A percentile compares a stretch with the other conserved stretches of the same genome.
phyloP scores from a whole-genome alignment of 64 coral and sea anemone genomes.

The Anthopleura sola region DNA sequence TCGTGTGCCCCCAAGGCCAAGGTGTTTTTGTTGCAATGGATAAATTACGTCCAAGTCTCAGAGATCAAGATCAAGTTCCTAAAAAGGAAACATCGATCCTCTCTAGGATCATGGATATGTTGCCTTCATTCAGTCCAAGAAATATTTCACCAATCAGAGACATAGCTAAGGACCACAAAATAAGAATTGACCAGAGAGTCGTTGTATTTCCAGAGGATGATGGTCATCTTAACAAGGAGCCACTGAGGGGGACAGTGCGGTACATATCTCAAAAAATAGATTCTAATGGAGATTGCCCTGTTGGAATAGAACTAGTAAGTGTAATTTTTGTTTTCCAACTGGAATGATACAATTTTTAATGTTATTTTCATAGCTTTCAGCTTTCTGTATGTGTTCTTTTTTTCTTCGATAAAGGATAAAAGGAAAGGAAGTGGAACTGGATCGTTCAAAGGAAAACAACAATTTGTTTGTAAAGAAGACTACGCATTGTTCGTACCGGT shows the following conservation, averaged over 20 bases:
- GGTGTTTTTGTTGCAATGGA: slow-evolving; percentile 74
- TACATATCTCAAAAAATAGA: slow-evolving; percentile 18
- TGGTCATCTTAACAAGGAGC: neutral
- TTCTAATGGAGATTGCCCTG: neutral
- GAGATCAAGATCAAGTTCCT: neutral
- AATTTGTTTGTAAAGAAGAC: slow-evolving; percentile 46
- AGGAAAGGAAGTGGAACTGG: slow-evolving; percentile 41
- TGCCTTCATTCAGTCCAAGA: neutral
- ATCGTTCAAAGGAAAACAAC: neutral
- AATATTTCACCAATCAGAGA: neutral
- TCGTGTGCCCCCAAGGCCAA: slow-evolving; percentile 25
- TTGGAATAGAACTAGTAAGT: slow-evolving; percentile 49
- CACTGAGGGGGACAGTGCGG: slow-evolving; percentile 26
- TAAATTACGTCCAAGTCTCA: slow-evolving; percentile 33
- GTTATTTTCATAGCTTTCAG: too few relatives aligned
- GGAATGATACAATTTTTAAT: too few relatives aligned
- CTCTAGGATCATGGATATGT: neutral
- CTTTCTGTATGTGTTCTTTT: too few relatives aligned
- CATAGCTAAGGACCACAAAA: neutral
- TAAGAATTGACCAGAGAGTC: slow-evolving; percentile 45
- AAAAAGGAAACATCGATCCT: neutral
- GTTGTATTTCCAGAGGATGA: neutral
- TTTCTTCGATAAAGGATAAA: slow-evolving; percentile 14
- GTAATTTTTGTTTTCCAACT: too few relatives aligned
- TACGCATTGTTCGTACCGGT: slow-evolving; percentile 47